Evolutionary conservation across 2,797 vertebrate genomes (phyloP), one percentile per base, ranked within the genome.

Genomic region (Microtus californicus): DNA sequence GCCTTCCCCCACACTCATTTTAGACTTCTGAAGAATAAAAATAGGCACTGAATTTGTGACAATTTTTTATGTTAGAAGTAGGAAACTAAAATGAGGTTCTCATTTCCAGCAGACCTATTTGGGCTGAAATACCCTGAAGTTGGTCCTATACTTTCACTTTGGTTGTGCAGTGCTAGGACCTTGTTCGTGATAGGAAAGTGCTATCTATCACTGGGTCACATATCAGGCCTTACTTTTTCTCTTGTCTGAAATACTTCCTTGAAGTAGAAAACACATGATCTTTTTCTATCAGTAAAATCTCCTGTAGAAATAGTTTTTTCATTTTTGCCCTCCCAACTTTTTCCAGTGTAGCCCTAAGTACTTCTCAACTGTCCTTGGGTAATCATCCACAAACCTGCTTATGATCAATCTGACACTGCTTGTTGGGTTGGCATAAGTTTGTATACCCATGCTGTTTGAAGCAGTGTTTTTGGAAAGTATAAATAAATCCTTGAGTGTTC

Each of bases 261-360:
- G 27, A 83, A 83, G 43, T 83, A 40, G 9, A 83, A 83, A 65
- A 21, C 27, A 82, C 25, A 25, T 43, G 27, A 83, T 23, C 71
- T 69, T 69, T 87, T 81, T 45, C 69, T 45, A 61, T 87, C 87
- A 88, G 11, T 92, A 79, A 95, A 73, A 90, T 89, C 40, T 43
- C 34, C 71, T 89, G n/a, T 65, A 92, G n/a, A 89, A 90, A 87
- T 90, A 45, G 6, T 82, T 96, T 93, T 95, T 10, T 83, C 54
- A 74, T 40, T 85, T 45, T 43, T 83, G 31, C 14, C 74, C 48
- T 48, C 25, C 43, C 4, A 59, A 21, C 14, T 37, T 83, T 82
- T 82, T 92, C 80, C 69, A 76, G 2, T 83, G 56, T 76, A 85
- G 80, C 10, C 71, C 43, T 40, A 59, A 81, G 79, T 74, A 91